These are phyloP conservation scores for Zosterops pallidus DNA, from an alignment of 2,113 vertebrate species.

Conservation along the genomic window DNA sequence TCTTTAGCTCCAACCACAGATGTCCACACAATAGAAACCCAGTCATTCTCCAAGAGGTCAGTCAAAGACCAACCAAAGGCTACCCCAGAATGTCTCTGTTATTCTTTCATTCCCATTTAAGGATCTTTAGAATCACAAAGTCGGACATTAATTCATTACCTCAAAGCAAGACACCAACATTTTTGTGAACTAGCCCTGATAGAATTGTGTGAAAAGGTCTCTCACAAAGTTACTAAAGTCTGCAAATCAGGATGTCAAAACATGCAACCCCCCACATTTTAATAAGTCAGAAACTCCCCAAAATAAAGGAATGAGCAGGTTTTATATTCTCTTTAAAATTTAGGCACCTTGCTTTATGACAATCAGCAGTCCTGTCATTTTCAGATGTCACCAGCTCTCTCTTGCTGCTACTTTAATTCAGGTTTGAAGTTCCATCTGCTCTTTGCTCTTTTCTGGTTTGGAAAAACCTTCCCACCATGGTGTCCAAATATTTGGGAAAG, in stretches of 20 bases:
- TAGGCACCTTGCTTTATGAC: background rate
- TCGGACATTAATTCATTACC: background rate
- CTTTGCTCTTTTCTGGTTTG: background rate
- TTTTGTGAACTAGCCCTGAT: background rate
- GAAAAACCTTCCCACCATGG: background rate
- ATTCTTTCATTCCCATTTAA: background rate
- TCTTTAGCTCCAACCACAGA: background rate
- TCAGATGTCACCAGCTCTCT: background rate
- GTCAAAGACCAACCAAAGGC: background rate
- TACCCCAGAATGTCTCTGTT: background rate
- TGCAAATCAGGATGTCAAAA: background rate
- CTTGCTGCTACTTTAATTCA: background rate
- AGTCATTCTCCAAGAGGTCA: background rate
- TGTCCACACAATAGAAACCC: background rate
- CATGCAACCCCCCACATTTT: background rate
- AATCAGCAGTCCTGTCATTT: background rate
- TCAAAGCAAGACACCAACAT: background rate
- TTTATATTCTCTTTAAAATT: background rate
- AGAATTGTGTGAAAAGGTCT: background rate
- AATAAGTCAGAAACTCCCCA: accelerated
- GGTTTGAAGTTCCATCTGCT: background rate
- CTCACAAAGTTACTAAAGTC: background rate
- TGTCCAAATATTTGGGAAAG: background rate
- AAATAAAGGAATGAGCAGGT: background rate
- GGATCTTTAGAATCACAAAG: background rate